A percentile compares a stretch with the other conserved stretches of the same genome.
Conservation (phyloP, 2,888 invertebrate species). For the Microctonus brassicae region DNA sequence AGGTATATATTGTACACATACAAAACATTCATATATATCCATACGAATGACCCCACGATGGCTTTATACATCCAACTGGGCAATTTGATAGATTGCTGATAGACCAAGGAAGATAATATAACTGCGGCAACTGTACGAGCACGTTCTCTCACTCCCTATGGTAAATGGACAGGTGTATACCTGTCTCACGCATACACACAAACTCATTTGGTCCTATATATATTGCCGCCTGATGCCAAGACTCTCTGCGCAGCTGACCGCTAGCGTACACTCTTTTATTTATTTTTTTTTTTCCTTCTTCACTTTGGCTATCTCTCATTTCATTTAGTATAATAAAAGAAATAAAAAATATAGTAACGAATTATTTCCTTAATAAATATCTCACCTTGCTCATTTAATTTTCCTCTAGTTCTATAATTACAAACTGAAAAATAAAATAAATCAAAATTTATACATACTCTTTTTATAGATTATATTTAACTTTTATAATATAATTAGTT, state of each 20-base stretch:
- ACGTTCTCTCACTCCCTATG: conserved; percentile 6
- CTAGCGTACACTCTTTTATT: conserved; percentile 25
- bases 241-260: conserved; percentile 33
- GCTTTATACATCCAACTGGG: conserved; percentile 39
- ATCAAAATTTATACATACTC: not conserved
- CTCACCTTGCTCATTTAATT: conserved; percentile 7
- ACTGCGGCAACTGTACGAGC: conserved; percentile 25
- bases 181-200: not conserved
- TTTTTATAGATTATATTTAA: conserved; percentile 1
- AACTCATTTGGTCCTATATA: conserved; percentile 22
- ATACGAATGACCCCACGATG: not conserved
- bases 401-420: conserved; percentile 1
- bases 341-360: not conserved
- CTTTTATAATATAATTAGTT: conserved; percentile 12
- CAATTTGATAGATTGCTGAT: conserved; percentile 62
- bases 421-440: not conserved
- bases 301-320: not conserved
- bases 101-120: conserved; percentile 51
- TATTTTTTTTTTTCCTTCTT: not conserved
- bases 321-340: not conserved
- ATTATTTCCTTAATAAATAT: conserved; percentile 16
- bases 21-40: not conserved
- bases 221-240: conserved; percentile 28
- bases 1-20: too few species aligned
- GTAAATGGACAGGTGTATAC: not conserved